A percentile compares a stretch with the other conserved stretches of the same genome.
Evolutionary conservation across 2,113 vertebrate genomes (phyloP).

Genomic region (Scopus umbretta): DNA sequence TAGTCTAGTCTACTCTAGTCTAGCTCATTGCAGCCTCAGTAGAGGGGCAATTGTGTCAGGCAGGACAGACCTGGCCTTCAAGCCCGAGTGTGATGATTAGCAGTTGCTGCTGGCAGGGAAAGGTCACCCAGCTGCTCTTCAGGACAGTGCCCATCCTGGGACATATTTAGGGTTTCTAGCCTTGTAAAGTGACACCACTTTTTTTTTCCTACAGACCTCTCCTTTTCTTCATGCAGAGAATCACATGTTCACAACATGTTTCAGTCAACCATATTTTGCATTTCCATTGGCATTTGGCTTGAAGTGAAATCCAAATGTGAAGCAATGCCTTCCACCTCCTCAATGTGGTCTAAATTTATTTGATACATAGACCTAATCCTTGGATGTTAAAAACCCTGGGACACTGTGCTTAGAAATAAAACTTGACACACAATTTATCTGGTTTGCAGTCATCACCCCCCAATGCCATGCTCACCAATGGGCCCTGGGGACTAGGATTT

Average conservation of each 20-base stretch:
- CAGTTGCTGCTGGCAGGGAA: neutral
- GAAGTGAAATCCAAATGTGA: neutral
- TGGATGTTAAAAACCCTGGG: neutral
- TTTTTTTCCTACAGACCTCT: neutral
- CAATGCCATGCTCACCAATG: rapidly evolving
- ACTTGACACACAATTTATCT: neutral
- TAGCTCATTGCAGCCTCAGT: neutral
- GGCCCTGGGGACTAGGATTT: neutral
- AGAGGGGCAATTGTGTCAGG: neutral
- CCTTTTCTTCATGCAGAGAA: neutral
- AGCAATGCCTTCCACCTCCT: neutral
- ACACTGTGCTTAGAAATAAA: neutral
- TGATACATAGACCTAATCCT: neutral
- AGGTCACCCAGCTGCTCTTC: neutral
- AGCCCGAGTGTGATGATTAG: neutral
- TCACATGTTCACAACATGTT: neutral
- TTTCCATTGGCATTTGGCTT: neutral
- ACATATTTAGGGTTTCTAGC: neutral
- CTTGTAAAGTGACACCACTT: neutral
- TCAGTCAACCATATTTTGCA: neutral
- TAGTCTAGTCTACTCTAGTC: neutral
- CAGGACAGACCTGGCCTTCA: neutral
- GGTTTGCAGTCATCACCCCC: neutral
- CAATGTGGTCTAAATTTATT: neutral
- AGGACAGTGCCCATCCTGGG: neutral